A percentile compares a stretch with the other conserved stretches of the same genome.
These are phyloP conservation scores for Hippocampus abdominalis DNA, from an alignment of 2,113 vertebrate genomes.

Conservation along the genomic window DNA sequence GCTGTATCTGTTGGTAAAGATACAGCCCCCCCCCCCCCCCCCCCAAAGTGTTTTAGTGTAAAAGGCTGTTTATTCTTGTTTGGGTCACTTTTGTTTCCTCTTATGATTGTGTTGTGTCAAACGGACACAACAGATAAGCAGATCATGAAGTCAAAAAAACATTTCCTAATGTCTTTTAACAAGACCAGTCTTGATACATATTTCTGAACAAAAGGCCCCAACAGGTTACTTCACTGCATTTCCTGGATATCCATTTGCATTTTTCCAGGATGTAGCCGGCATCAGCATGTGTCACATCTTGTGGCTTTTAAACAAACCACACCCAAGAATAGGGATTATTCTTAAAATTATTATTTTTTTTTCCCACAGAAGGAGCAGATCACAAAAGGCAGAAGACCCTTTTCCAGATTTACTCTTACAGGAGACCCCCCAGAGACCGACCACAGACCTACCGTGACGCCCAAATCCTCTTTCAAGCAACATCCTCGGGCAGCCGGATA, in stretches of 20 bases:
- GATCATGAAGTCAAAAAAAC: background rate
- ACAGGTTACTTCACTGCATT: slow-evolving; percentile 17
- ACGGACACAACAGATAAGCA: background rate
- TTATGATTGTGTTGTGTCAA: background rate
- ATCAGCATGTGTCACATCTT: slow-evolving; percentile 7
- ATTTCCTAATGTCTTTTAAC: slow-evolving; percentile 3
- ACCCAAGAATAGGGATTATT: slow-evolving; percentile 1
- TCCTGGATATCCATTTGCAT: slow-evolving; percentile 23
- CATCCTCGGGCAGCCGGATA: slow-evolving; percentile 72
- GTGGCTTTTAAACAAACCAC: slow-evolving; percentile 7
- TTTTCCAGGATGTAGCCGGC: slow-evolving; percentile 22
- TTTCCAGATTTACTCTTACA: slow-evolving; percentile 32
- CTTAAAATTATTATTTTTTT: no score
- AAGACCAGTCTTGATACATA: slow-evolving; percentile 9
- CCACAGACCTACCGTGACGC: slow-evolving; percentile 65
- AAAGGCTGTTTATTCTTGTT: background rate
- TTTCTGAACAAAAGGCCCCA: slow-evolving; percentile 48
- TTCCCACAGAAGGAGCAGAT: background rate
- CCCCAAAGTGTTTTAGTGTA: no score
- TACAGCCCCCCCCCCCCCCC: no score
- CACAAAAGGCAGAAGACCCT: slow-evolving; percentile 6
- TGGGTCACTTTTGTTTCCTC: background rate
- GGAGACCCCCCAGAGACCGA: slow-evolving; percentile 55
- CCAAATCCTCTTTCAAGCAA: slow-evolving; percentile 73
- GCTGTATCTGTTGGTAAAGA: no score